A percentile compares a stretch with the other conserved stretches of the same genome.
Evolutionary conservation across 2,113 vertebrate genomes (phyloP).

Genomic region (Scopus umbretta): DNA sequence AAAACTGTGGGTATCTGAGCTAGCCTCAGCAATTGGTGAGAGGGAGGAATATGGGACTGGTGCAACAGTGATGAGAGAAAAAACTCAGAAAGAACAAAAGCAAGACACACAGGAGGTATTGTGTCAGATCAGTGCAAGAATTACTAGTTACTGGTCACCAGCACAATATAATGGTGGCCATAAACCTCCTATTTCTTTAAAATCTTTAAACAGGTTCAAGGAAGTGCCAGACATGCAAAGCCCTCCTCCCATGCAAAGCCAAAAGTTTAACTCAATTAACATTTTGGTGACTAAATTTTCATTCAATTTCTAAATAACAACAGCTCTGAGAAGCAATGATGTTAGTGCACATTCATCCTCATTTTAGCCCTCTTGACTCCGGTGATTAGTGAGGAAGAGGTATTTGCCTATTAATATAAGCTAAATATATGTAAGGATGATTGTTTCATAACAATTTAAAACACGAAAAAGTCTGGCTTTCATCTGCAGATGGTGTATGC

Average conservation of each 20-base stretch:
- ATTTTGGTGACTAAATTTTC: neutral
- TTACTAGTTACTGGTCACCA: neutral
- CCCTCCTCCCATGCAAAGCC: neutral
- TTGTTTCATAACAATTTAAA: constrained; percentile 2
- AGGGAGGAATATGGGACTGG: neutral
- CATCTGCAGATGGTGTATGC: neutral
- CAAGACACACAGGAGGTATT: neutral
- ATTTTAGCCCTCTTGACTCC: neutral
- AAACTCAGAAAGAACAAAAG: neutral
- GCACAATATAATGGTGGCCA: neutral
- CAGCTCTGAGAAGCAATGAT: neutral
- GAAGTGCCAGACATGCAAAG: neutral
- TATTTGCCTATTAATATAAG: neutral
- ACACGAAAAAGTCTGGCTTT: neutral
- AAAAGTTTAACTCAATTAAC: neutral
- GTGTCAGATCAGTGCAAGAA: neutral
- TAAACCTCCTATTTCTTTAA: neutral
- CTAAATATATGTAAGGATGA: neutral
- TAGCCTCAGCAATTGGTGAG: neutral
- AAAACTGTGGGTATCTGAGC: neutral
- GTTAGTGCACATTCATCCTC: neutral
- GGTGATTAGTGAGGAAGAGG: neutral
- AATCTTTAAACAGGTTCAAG: neutral
- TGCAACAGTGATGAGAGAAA: neutral
- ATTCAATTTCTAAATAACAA: neutral